Base-by-base conservation (phyloP, 2,113 vertebrate species). In the Callorhinus ursinus region DNA sequence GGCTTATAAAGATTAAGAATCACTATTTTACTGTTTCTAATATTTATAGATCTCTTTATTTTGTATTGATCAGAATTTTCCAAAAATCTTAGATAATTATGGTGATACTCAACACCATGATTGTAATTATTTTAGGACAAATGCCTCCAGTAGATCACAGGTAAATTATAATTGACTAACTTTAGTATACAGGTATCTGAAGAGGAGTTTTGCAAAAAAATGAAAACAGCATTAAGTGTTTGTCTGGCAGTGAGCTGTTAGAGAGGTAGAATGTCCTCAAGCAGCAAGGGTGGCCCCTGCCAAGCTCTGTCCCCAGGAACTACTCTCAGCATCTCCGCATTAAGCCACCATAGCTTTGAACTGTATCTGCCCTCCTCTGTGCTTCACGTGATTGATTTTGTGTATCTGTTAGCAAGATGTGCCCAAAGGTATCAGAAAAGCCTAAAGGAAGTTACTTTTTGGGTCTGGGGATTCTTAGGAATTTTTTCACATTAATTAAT, bases 71-170 rank as follows among this genome's bases (percentile, higher is more conserved):
- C 26, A 82, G 31, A 63, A 84, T 39, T 65, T 88, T 83, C 4
- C 65, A 96, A 88, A 51, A 92, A 51, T 90, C 16, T 55, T 39
- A 90, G 92, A 49, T 71, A 71, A 95, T 51, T 83, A 77, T 14
- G 24, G 26, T 65, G 72, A 94, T 59, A 49, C 4, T 61, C 65
- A 77, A 33, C 12, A 57, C 46, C 49, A 53, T 67, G 46, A 67
- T 24, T 42, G 5, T 49, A 55, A 42, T 79, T 55, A 82, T 80
- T 79, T 59, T 53, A 81, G 59, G 24, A 39, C 15, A 92, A 85
- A 55, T 72, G 28, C 9, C 36, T 93, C 36, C 49, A 79, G 51
- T n/a, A 76, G 39, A 39, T 65, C 55, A 72, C 0, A 77, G 42
- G 18, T 67, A 61, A 92, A 79, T 72, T 88, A 53, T 53, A 88